Evolutionary conservation across 2,797 vertebrate species (phyloP).

Genomic region (Rhinoraja longicauda): DNA sequence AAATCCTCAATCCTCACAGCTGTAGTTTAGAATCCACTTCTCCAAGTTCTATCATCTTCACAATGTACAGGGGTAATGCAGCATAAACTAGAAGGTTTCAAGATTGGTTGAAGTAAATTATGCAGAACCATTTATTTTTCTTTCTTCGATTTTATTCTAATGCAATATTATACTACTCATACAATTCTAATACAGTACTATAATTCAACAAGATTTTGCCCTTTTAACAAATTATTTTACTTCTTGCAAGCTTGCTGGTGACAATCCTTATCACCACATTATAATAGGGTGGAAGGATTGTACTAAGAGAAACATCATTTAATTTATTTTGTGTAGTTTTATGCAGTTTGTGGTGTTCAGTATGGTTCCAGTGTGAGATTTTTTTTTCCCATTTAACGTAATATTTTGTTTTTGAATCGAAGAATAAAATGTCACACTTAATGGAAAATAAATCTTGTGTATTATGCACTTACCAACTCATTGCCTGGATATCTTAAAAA

Average conservation of each 20-base stretch:
- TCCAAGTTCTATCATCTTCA: neutral
- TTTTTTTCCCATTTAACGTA: neutral
- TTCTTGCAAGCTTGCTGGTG: conserved; percentile 72
- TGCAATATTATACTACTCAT: neutral
- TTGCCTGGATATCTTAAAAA: neutral
- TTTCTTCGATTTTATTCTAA: conserved; percentile 45
- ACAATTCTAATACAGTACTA: conserved; percentile 40
- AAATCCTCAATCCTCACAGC: neutral
- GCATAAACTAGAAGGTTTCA: too few relatives aligned
- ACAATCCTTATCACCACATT: conserved; percentile 74
- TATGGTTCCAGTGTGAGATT: neutral
- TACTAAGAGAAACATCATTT: conserved; percentile 51
- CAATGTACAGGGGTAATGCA: neutral
- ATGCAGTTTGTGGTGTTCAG: neutral
- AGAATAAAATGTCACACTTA: too few relatives aligned
- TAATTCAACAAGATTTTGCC: conserved; percentile 41
- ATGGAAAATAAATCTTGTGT: neutral
- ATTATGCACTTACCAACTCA: neutral
- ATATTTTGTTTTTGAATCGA: neutral
- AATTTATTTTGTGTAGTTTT: neutral
- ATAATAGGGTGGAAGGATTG: conserved; percentile 98
- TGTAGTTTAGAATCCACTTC: neutral
- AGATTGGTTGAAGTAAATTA: neutral
- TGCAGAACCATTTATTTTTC: too few relatives aligned
- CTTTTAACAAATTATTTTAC: conserved; percentile 50